Evolutionary conservation across 2,797 vertebrate species (phyloP), one percentile per base, ranked within the genome.

Genomic region (Myotis pilosus): DNA sequence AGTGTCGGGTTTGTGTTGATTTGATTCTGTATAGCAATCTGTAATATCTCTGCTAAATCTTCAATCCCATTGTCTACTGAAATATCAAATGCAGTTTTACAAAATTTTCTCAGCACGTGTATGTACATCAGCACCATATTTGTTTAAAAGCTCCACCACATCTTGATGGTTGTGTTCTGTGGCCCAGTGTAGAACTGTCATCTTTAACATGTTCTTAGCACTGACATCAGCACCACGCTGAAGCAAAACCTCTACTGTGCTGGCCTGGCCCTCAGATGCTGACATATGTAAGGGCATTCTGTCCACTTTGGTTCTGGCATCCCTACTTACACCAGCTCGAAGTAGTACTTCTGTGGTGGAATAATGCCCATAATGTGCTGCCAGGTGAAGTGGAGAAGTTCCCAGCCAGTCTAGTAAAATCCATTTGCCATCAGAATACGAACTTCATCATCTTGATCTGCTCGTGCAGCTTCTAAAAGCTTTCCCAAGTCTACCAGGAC

Each of bases 11-110:
- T 99, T 2, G 99, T 99, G 84, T 99, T 99, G 97, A 99, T 99
- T 98, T 99, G 99, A 98, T 99, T 99, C 98, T 99, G 98, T 99
- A 99, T 99, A 84, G 99, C 99, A 97, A 99, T 99, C 99, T 99
- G 99, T 92, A 99, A 89, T 97, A 99, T 98, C 97, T 99, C 98
- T 91, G 98, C 98, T 90, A 99, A 98, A 94, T 99, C 98, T 97
- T 99, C 98, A 89, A 98, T 99, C 89, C 98, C 98, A 90, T 99
- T 99, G 97, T 99, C 99, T 97, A 98, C 94, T 57, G 99, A 98
- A 94, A 99, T 99, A 97, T 99, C 99, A 96, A 99, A 98, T 3
- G 99, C 98, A 0, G 98, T 99, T 97, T 99, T 99, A 98, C 98
- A 98, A 97, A 99, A 99, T 98, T 99, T 99, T 97, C 99, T 99